These are phyloP conservation scores for Anguilla anguilla DNA, from an alignment of 2,797 vertebrate species.

Conservation along the genomic window DNA sequence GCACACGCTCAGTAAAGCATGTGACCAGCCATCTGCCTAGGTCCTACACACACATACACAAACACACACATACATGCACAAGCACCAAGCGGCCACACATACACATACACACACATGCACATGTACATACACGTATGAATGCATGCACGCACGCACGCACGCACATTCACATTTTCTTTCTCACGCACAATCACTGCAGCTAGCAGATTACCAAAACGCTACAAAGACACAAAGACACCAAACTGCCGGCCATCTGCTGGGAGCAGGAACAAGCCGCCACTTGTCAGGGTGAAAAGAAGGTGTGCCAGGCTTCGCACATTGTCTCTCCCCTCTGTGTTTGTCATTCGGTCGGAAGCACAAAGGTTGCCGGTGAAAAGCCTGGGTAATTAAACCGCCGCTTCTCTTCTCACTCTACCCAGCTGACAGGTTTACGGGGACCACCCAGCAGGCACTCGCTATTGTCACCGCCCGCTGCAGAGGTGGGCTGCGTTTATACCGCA, in stretches of 20 bases:
- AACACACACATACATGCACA: background rate
- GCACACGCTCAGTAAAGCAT: conserved; percentile 15
- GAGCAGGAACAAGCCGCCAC: background rate
- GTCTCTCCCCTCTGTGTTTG: background rate
- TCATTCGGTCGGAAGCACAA: background rate
- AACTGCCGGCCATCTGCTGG: conserved; percentile 5
- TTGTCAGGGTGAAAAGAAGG: background rate
- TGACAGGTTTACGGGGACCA: conserved; percentile 10
- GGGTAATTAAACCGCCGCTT: background rate
- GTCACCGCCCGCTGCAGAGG: background rate
- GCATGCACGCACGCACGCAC: conserved; percentile 10
- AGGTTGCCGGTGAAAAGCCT: background rate
- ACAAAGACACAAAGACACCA: background rate
- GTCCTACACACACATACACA: background rate
- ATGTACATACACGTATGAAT: background rate
- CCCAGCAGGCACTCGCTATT: background rate
- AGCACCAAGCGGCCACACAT: background rate
- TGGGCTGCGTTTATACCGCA: background rate
- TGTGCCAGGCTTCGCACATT: background rate
- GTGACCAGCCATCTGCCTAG: background rate
- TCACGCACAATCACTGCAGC: background rate
- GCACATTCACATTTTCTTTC: background rate
- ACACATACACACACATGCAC: background rate
- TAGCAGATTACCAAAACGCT: background rate
- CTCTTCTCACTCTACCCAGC: background rate